Evolutionary conservation across 2,113 vertebrate species (phyloP), one percentile per base, ranked within the genome.

Genomic region (Hydrochoerus hydrochaeris): DNA sequence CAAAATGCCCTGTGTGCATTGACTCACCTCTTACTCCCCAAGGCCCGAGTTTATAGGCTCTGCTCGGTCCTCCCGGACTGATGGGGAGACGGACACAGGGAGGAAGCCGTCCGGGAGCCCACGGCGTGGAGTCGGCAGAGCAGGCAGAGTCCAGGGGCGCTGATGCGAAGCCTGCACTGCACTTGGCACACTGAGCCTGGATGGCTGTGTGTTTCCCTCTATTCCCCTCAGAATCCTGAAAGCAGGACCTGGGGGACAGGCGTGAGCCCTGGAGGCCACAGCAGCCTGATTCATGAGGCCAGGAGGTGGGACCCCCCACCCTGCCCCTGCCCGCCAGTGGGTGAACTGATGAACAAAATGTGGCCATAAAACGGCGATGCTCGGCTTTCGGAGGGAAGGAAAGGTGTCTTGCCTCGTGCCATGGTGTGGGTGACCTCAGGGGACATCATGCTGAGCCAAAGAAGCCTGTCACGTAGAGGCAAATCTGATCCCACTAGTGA

Each of bases 301-400:
- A 14, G 32, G 38, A 63, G 13, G 57, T 20, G 26, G 30, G 82
- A 54, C 20, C 7, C 4, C 28, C 80, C 65, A n/a, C n/a, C n/a
- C n/a, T n/a, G n/a, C n/a, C n/a, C n/a, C n/a, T n/a, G 2, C 11
- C 30, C 12, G 54, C 6, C n/a, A 1, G 22, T 3, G 2, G 38
- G 2, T 11, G 32, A 49, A 38, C 4, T 3, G 73, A 14, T 16
- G 35, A 7, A n/a, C 3, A 26, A 22, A 35, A 62, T 12, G 35
- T 9, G 65, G 19, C 8, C 19, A 26, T 26, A 28, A 16, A 16
- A 60, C 6, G 19, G 35, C 46, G 30, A 5, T 4, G 38, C 26
- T 69, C 38, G 12, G 30, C 20, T 1, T 35, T 13, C 9, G 2
- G 49, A 52, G 11, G 49, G 67, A 67, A n/a, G 22, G 49, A 24